These are phyloP conservation scores for Agrilus mali DNA, from an alignment of 2,888 invertebrate species.

Conservation along the genomic window DNA sequence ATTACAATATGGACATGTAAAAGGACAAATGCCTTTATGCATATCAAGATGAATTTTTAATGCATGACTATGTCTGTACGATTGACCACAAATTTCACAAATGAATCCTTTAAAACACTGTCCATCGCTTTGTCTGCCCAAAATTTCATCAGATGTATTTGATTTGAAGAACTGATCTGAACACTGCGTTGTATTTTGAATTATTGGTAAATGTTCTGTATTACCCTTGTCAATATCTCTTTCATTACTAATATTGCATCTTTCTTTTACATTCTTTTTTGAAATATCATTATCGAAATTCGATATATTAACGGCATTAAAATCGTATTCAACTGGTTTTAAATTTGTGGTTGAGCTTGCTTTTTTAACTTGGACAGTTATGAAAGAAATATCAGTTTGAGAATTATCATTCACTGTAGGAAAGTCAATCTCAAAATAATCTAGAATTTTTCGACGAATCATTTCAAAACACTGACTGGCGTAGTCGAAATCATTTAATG, in stretches of 20 bases:
- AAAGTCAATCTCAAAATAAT: slow-evolving; percentile 2
- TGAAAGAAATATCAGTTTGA: slow-evolving; percentile 4
- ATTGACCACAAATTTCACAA: slow-evolving; percentile 41
- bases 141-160: no score
- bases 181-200: no score
- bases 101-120: slow-evolving; percentile 25
- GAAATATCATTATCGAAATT: no score
- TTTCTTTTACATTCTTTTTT: no score
- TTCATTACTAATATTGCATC: background rate
- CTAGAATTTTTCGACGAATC: slow-evolving; percentile 11
- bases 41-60: slow-evolving; percentile 38
- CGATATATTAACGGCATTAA: no score
- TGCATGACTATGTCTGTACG: slow-evolving; percentile 37
- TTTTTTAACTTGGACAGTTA: background rate
- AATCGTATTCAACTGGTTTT: background rate
- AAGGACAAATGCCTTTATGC: slow-evolving; percentile 38
- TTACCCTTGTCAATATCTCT: background rate
- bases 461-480: slow-evolving; percentile 16
- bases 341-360: background rate
- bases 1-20: slow-evolving; percentile 36
- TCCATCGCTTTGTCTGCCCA: no score
- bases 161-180: no score
- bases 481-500: slow-evolving; percentile 23
- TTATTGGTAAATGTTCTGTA: background rate
- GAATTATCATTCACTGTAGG: slow-evolving; percentile 1